These are phyloP conservation scores for Spizaetus ornatus DNA, from an alignment of 2,113 vertebrate genomes.

Conservation along the genomic window DNA sequence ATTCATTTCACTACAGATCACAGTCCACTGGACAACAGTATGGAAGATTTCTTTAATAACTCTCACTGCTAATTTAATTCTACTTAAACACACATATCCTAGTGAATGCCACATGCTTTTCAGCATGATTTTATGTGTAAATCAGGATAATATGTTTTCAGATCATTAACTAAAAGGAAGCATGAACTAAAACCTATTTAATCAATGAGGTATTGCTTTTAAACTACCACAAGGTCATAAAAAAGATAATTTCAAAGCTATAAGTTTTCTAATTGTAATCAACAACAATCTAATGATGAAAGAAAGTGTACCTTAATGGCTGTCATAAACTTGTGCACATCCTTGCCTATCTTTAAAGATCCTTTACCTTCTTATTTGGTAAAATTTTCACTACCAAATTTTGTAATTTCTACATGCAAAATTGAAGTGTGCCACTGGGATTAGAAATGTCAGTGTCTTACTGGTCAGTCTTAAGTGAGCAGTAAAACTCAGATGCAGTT, in stretches of 20 bases:
- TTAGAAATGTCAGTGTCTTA: background rate
- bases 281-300: constrained; percentile 83
- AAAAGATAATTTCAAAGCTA: constrained; percentile 86
- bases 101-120: constrained; percentile 81
- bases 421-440: background rate
- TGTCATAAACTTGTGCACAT: constrained; percentile 63
- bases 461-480: background rate
- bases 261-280: constrained; percentile 88
- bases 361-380: background rate
- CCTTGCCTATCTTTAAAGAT: constrained; percentile 42
- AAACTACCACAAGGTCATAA: constrained; percentile 86
- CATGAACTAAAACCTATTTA: constrained; percentile 87
- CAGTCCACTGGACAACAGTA: constrained; percentile 75
- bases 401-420: background rate
- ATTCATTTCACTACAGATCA: constrained; percentile 75
- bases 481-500: background rate
- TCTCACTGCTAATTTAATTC: constrained; percentile 86
- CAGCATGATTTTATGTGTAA: constrained; percentile 86
- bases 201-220: constrained; percentile 88
- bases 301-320: constrained; percentile 60
- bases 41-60: constrained; percentile 84
- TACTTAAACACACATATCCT: constrained; percentile 85
- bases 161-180: constrained; percentile 89
- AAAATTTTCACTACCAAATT: background rate
- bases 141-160: constrained; percentile 89